phyloP scores from a whole-genome alignment of 2,888 invertebrate species.

The Leptinotarsa juncta region DNA sequence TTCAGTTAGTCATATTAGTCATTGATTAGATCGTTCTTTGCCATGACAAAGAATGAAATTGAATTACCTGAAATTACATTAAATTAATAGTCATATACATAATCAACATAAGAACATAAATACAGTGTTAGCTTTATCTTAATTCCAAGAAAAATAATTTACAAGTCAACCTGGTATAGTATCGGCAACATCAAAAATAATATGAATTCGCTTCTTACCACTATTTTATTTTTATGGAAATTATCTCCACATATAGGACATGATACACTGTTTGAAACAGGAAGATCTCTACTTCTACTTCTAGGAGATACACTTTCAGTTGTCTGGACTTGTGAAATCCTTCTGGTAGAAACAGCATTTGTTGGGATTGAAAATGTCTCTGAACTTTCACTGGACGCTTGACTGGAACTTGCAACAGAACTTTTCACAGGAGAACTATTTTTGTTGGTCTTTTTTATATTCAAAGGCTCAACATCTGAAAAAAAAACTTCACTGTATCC shows the following conservation, averaged over 20 bases:
- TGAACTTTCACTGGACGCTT: background rate
- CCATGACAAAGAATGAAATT: no score
- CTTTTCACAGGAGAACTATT: constrained; percentile 3
- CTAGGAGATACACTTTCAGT: constrained; percentile 21
- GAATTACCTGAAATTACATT: no score
- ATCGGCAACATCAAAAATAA: no score
- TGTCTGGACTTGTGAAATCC: background rate
- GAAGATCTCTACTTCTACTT: constrained; percentile 16
- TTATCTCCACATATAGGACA: constrained; percentile 43
- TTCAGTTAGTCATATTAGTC: no score
- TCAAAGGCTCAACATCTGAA: constrained; percentile 24
- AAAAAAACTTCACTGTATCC: background rate
- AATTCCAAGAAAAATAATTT: no score
- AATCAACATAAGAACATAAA: no score
- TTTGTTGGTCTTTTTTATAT: constrained; percentile 19
- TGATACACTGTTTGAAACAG: constrained; percentile 20
- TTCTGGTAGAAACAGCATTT: background rate
- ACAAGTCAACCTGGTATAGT: no score
- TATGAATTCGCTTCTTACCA: constrained; percentile 32
- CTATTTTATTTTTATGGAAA: constrained; percentile 38
- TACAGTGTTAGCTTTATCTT: no score
- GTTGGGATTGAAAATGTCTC: background rate
- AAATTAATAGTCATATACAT: no score
- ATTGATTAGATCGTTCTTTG: no score
- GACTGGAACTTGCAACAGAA: constrained; percentile 8